Evolutionary conservation across 2,113 vertebrate species (phyloP).

Genomic region (Crotalus tigris): DNA sequence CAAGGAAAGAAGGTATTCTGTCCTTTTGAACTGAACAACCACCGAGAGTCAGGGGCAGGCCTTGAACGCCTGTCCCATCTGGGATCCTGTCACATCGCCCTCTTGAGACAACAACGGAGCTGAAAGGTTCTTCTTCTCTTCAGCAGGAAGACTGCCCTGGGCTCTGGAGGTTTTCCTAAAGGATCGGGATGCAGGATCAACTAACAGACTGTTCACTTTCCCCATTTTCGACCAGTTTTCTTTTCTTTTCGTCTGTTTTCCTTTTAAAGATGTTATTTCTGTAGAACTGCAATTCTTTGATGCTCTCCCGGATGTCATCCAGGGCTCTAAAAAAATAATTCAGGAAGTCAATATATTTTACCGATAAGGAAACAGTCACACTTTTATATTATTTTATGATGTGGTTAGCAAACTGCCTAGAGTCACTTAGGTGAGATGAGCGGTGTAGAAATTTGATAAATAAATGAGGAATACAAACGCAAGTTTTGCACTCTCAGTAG

Average conservation of each 20-base stretch:
- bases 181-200: background rate
- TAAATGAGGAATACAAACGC: background rate
- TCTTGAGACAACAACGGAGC: conserved; percentile 50
- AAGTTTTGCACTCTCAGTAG: background rate
- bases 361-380: background rate
- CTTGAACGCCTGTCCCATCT: conserved; percentile 23
- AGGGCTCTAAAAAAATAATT: conserved; percentile 80
- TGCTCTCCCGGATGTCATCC: conserved; percentile 93
- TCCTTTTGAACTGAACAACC: background rate
- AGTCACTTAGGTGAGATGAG: background rate
- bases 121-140: conserved; percentile 31
- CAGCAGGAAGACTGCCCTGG: conserved; percentile 34
- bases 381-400: background rate
- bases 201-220: conserved; percentile 64
- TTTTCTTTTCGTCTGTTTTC: conserved; percentile 77
- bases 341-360: background rate
- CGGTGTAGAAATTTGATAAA: background rate
- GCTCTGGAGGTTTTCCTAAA: background rate
- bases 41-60: conserved; percentile 8
- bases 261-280: conserved; percentile 86
- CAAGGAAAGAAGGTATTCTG: conserved; percentile 29
- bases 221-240: conserved; percentile 80
- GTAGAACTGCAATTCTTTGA: conserved; percentile 93
- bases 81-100: conserved; percentile 24
- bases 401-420: background rate